phyloP scores from a whole-genome alignment of 2,113 vertebrate genomes.

The Pelecanoides urinatrix region DNA sequence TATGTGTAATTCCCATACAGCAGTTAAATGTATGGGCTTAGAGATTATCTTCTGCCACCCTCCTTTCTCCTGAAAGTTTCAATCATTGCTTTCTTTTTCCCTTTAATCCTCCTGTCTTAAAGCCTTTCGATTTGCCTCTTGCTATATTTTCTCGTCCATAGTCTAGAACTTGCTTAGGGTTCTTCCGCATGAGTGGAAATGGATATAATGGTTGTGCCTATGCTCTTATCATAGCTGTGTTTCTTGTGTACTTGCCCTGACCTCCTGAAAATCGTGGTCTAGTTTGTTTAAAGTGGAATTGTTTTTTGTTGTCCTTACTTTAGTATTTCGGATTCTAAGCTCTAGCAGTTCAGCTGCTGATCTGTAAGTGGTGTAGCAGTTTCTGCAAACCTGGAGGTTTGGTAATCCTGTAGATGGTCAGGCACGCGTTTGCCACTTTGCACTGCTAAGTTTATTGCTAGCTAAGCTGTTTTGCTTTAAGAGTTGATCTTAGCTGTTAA shows the following conservation, averaged over 20 bases:
- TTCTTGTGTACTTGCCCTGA: neutral
- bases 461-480: neutral
- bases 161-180: neutral
- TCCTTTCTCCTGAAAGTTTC: neutral
- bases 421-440: fast-evolving
- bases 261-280: neutral
- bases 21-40: neutral
- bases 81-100: neutral
- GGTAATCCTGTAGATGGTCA: neutral
- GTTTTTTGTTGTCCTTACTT: neutral
- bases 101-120: neutral
- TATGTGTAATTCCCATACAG: neutral
- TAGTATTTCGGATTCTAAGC: neutral
- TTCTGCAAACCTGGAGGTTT: neutral
- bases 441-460: neutral
- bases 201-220: neutral
- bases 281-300: neutral
- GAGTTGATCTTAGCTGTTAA: neutral
- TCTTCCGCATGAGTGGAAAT: neutral
- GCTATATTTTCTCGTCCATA: neutral
- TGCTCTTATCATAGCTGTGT: neutral
- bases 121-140: neutral
- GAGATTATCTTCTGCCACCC: neutral
- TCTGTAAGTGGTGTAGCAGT: neutral
- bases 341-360: neutral